These are phyloP conservation scores for Microplitis deprimator DNA, from an alignment of 2,888 invertebrate species.

Conservation along the genomic window DNA sequence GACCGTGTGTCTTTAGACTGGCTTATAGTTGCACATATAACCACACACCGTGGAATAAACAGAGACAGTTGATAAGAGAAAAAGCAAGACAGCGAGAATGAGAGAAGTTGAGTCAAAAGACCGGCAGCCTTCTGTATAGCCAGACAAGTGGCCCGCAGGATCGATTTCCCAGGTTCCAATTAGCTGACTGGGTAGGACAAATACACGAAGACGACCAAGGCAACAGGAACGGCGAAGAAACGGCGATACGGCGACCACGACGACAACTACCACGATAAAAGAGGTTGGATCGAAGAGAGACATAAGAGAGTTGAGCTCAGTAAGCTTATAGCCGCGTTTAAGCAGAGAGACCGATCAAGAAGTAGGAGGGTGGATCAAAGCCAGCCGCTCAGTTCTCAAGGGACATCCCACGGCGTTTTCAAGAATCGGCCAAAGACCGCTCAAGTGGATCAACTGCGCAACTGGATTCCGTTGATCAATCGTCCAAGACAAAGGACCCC, in stretches of 20 bases:
- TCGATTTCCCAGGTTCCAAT: conserved; percentile 34
- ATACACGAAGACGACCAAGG: conserved; percentile 13
- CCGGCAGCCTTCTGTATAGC: not conserved
- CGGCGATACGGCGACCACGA: too few relatives aligned
- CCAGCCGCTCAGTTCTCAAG: conserved; percentile 14
- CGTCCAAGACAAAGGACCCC: conserved; percentile 25
- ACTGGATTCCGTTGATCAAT: conserved; percentile 26
- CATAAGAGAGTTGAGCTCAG: not conserved
- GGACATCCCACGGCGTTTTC: conserved; percentile 22
- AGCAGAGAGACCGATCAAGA: conserved; percentile 2
- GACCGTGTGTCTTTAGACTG: conserved; percentile 8
- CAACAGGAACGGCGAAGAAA: too few relatives aligned
- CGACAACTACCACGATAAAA: not conserved
- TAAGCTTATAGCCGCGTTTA: conserved; percentile 24
- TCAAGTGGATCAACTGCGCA: conserved; percentile 22
- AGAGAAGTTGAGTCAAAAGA: conserved; percentile 5
- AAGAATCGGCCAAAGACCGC: conserved; percentile 21
- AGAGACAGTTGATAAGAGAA: conserved; percentile 16
- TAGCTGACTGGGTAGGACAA: conserved; percentile 21
- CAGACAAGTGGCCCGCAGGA: conserved; percentile 26
- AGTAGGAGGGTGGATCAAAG: conserved; percentile 26
- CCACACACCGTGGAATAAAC: not conserved
- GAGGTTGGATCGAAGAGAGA: not conserved
- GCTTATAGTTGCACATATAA: conserved; percentile 2
- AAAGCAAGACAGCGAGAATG: conserved; percentile 14